Evolutionary conservation across 2,888 invertebrate genomes (phyloP), one percentile per base, ranked within the genome.

Genomic region (Xiphydria camelus): DNA sequence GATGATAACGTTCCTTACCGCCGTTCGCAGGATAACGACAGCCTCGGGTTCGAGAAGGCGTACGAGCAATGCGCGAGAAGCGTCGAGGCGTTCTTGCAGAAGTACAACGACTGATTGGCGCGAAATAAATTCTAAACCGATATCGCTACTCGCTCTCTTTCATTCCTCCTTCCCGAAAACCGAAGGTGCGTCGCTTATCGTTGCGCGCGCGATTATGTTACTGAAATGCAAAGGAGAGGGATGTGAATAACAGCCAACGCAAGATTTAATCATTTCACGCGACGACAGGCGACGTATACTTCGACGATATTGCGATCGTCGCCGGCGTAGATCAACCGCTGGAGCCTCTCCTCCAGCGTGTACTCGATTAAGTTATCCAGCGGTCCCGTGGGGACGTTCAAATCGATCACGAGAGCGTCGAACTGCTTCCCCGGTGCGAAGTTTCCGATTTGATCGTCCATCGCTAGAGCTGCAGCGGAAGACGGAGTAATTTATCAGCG

Each of bases 391-490:
- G 71, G 45, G 9, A 76, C 65, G 57, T 79, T 79, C n/a, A 86
- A 78, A 62, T 92, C 87, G 20, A 94, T 77, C 1, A 92, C 61
- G 0, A 95, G 76, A 0, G 93, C 94, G 78, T 95, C 95, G 62
- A 95, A 93, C 43, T 90, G 85, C 72, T 94, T 94, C 14, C 90
- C 91, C 4, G 83, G 72, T 55, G 81, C 78, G 61, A 95, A 91
- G 76, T 86, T 92, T 10, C 94, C 94, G 37, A 89, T 84, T 62
- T 82, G 78, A 29, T 86, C 72, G n/a, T 85, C 86, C 53, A 94
- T 67, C 2, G 83, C 80, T 26, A 94, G 77, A 17, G 90, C 94
- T 88, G 79, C n/a, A n/a, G n/a, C n/a, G n/a, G n/a, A n/a, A n/a
- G n/a, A n/a, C n/a, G n/a, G n/a, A n/a, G n/a, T n/a, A n/a, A n/a